phyloP scores from a whole-genome alignment of 1,140 invertebrate genomes.

The Drosophila neocordata region DNA sequence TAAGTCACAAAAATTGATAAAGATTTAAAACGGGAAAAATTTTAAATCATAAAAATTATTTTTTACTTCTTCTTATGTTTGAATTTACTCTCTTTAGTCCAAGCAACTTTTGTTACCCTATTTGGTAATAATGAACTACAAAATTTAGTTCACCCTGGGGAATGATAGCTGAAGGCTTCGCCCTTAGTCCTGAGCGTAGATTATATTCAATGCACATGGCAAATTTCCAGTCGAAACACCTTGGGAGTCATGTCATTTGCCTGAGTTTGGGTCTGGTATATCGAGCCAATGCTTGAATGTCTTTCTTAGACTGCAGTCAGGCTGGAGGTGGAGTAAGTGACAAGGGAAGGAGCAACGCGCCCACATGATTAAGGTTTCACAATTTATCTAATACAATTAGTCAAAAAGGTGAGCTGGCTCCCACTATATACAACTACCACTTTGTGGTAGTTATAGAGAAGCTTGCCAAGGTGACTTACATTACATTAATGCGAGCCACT shows the following conservation, averaged over 20 bases:
- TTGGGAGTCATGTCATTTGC: constrained; percentile 47
- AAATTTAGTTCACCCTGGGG: constrained; percentile 17
- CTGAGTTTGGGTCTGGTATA: neutral
- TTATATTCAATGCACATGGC: constrained; percentile 54
- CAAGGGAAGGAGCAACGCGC: constrained; percentile 28
- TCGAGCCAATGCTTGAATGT: neutral
- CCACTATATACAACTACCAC: neutral
- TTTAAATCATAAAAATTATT: no score
- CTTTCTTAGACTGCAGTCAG: constrained; percentile 41
- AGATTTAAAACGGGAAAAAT: no score
- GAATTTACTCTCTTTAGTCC: neutral
- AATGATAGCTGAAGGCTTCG: constrained; percentile 13
- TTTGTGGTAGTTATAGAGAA: constrained; percentile 65
- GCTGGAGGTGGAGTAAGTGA: constrained; percentile 13
- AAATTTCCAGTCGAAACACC: constrained; percentile 39
- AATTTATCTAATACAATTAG: constrained; percentile 82
- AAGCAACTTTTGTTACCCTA: neutral
- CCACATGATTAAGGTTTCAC: constrained; percentile 78
- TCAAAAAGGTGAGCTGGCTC: constrained; percentile 57
- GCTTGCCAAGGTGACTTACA: constrained; percentile 41
- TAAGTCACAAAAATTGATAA: constrained; percentile 6
- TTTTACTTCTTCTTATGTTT: no score
- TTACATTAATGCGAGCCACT: constrained; percentile 62
- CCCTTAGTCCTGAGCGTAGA: constrained; percentile 35
- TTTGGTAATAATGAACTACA: constrained; percentile 2